A percentile compares a stretch with the other conserved stretches of the same genome.
Conservation (phyloP, 2,797 vertebrate species). For the Lepilemur septentrionalis region DNA sequence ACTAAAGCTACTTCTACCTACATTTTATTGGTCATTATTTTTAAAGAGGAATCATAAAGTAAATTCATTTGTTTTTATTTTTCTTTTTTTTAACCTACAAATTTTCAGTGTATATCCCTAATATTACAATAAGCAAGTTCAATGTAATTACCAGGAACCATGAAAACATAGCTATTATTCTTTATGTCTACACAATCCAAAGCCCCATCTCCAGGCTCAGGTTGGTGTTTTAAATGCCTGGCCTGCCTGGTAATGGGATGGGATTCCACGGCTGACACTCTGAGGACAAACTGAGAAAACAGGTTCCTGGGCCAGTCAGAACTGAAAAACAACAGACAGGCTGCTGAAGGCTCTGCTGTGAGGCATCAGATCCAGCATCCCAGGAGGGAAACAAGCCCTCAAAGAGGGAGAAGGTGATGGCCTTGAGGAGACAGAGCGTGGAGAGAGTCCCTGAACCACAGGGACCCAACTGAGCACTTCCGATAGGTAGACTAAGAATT, state of each 20-base stretch:
- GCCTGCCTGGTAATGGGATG: background rate
- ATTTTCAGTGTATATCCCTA: conserved; percentile 61
- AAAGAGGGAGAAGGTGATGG: background rate
- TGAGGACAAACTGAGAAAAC: background rate
- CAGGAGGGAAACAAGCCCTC: background rate
- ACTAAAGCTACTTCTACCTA: conserved; percentile 73
- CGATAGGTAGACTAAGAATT: background rate
- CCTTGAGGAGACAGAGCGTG: background rate
- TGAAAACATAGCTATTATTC: conserved; percentile 54
- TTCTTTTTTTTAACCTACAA: conserved; percentile 73
- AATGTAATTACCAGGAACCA: conserved; percentile 58
- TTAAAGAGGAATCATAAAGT: conserved; percentile 78
- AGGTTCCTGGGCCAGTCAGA: background rate
- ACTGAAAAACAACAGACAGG: background rate
- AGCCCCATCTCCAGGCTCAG: background rate
- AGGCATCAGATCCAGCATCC: background rate
- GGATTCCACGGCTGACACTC: background rate
- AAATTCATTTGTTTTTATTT: conserved; percentile 80
- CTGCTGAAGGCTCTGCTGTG: background rate
- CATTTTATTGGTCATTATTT: conserved; percentile 81
- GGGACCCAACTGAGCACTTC: background rate
- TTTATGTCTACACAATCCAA: conserved; percentile 9
- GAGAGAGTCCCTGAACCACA: background rate
- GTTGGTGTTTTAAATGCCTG: background rate
- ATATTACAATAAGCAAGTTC: conserved; percentile 60